phyloP scores from a whole-genome alignment of 2,888 invertebrate species.

The Drosophila parthenogenetica region DNA sequence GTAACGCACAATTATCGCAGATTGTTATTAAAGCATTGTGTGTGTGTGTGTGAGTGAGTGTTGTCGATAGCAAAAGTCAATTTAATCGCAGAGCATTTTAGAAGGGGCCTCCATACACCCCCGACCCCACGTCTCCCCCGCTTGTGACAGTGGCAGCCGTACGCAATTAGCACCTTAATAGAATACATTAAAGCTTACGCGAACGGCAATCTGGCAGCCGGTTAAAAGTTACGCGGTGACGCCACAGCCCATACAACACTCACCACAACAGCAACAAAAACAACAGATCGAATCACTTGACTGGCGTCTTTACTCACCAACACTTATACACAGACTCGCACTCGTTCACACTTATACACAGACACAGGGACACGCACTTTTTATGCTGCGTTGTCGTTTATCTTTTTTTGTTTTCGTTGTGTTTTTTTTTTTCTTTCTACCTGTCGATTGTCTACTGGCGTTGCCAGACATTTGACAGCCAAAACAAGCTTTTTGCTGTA shows the following conservation, averaged over 20 bases:
- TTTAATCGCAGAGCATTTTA: slow-evolving; percentile 13
- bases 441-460: slow-evolving; percentile 68
- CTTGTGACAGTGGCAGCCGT: slow-evolving; percentile 50
- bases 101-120: neutral
- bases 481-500: slow-evolving; percentile 70
- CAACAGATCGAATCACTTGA: slow-evolving; percentile 52
- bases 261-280: slow-evolving; percentile 14
- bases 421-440: slow-evolving; percentile 50
- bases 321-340: slow-evolving; percentile 7
- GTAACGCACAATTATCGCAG: slow-evolving; percentile 53
- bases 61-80: slow-evolving; percentile 19
- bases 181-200: slow-evolving; percentile 68
- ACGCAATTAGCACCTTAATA: slow-evolving; percentile 77
- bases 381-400: slow-evolving; percentile 46
- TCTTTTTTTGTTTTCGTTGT: slow-evolving; percentile 34
- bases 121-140: slow-evolving; percentile 2
- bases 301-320: slow-evolving; percentile 35
- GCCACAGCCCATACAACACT: slow-evolving; percentile 47
- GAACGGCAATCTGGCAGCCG: slow-evolving; percentile 47
- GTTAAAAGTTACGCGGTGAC: slow-evolving; percentile 58
- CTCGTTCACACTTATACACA: slow-evolving; percentile 25
- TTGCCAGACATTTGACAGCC: slow-evolving; percentile 60
- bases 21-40: slow-evolving; percentile 7
- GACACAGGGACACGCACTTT: slow-evolving; percentile 50
- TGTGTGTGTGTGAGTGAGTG: neutral